phyloP scores from a whole-genome alignment of 2,797 vertebrate genomes.

The Balearica regulorum region DNA sequence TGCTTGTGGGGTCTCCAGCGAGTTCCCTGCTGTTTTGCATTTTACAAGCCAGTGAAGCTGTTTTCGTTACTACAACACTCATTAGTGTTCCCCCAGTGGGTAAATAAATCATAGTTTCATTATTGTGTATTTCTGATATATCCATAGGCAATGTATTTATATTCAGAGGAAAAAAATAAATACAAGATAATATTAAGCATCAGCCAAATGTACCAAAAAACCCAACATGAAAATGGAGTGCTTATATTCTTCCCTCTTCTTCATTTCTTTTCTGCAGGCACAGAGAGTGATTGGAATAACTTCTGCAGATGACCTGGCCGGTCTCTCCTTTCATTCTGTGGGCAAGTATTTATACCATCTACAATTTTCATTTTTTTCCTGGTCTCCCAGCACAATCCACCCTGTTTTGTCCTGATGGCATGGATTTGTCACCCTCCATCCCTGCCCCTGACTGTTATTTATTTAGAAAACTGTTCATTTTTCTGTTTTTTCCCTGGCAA shows the following conservation, averaged over 20 bases:
- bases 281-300: background rate
- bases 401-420: background rate
- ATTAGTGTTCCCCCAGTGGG: background rate
- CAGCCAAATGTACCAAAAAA: background rate
- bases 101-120: background rate
- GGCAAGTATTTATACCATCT: background rate
- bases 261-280: background rate
- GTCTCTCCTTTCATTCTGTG: background rate
- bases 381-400: background rate
- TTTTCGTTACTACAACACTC: background rate
- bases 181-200: background rate
- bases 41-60: background rate
- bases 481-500: background rate
- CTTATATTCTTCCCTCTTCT: background rate
- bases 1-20: background rate
- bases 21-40: conserved; percentile 6
- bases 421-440: background rate
- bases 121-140: background rate
- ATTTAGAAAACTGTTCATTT: background rate
- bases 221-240: rapidly evolving
- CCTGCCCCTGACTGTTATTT: background rate
- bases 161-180: background rate
- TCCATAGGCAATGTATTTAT: background rate
- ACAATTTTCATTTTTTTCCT: background rate
- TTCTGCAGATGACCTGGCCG: background rate